Conservation (phyloP, 2,888 invertebrate genomes). For the Lydus trimaculatus region DNA sequence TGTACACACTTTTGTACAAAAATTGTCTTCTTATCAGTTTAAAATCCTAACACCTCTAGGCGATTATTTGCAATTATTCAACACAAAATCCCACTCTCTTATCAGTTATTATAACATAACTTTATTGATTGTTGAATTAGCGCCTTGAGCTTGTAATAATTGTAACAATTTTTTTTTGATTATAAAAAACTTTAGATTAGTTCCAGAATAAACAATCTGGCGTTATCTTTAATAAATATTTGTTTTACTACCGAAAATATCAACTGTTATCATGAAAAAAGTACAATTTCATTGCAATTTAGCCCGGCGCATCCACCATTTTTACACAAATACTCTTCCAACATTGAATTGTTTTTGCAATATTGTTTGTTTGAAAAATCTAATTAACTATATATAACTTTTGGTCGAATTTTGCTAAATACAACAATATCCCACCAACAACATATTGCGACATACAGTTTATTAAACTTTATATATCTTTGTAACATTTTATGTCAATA, state of each 20-base stretch:
- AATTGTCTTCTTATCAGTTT: no score
- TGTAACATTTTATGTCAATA: not conserved
- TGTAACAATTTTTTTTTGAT: no score
- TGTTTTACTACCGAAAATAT: no score
- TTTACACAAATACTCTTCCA: not conserved
- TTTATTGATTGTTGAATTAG: no score
- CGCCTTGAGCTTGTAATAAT: no score
- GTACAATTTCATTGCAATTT: not conserved
- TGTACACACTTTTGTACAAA: no score
- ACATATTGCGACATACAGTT: not conserved
- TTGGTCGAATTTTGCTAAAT: not conserved
- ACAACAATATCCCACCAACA: not conserved
- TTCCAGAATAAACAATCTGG: not conserved
- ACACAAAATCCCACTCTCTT: no score
- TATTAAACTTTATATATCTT: not conserved
- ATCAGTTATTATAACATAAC: no score
- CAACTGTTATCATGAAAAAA: not conserved
- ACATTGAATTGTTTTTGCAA: not conserved
- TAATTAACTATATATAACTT: not conserved
- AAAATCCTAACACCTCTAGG: no score
- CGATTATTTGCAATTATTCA: no score
- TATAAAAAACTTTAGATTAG: not conserved
- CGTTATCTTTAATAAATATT: not conserved
- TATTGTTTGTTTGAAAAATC: not conserved
- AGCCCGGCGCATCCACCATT: conserved; percentile 10